Base-by-base conservation (phyloP, 2,113 vertebrate genomes). In the Cricetomys ansorgei region DNA sequence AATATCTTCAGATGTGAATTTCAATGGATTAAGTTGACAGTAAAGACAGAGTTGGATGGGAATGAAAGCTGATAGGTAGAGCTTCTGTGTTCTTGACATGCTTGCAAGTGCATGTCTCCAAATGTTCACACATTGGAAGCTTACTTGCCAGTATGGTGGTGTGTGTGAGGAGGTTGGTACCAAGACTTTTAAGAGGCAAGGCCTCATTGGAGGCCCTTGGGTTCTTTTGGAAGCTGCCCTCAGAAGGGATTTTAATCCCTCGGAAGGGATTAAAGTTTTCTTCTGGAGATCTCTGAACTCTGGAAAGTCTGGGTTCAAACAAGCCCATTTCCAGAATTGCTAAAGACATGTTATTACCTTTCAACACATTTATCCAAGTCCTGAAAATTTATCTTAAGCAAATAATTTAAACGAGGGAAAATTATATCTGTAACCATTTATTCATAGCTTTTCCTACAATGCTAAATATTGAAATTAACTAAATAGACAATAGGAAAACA, bases 331-430 rank as follows among this genome's bases (percentile, higher is more conserved):
- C 43, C 25, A 43, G 25, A 75, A 29, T 16, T 75, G 72, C 12
- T 83, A 48, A 86, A 81, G 45, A 90, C 40, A 83, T 75, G 10
- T 70, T 62, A 15, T 72, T 64, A 67, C 21, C 6, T 34, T 75
- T 85, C 77, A 43, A 79, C 29, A 19, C 27, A 57, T 65, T 94
- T 89, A 92, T 76, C 40, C 7, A 59, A 94, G 29, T 65, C 31
- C 50, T 88, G 53, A 95, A 40, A 96, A 75, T 96, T 94, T 88
- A 85, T 43, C 72, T 80, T 92, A 88, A 72, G 31, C 8, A 95
- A 95, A 88, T 69, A 59, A 95, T 65, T 64, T 45, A 75, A 75
- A 48, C 13, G 25, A 45, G 25, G 25, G 45, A 75, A 75, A 48
- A 75, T 45, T 15, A n/a, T 40, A 37, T 72, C 17, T n/a, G 8